Evolutionary conservation across 2,797 vertebrate genomes (phyloP), one percentile per base, ranked within the genome.

Genomic region (Falco novaeseelandiae): DNA sequence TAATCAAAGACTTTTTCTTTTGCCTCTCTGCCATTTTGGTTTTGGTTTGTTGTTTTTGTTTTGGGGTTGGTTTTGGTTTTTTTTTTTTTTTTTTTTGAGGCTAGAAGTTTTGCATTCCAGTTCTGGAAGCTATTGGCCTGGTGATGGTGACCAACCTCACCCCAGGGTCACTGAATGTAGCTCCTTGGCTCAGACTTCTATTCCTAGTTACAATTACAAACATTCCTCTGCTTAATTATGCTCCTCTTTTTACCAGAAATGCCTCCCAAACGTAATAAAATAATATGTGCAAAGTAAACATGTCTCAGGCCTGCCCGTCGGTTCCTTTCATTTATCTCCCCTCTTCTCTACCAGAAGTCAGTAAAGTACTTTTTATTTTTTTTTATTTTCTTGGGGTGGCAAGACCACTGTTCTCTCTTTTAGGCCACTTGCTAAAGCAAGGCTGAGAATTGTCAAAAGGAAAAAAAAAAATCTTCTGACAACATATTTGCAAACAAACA

Each of bases 201-300:
- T 54, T 44, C 63, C 32, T 73, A 19, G 34, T 88, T 82, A 65
- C 76, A 89, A 83, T 65, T 86, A 59, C 54, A 65, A 59, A 78
- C 81, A 82, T 91, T 89, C 46, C 17, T 86, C 30, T 0, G 2
- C n/a, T 85, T 89, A 93, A 91, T 91, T 95, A 74, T n/a, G 42
- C 46, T 78, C 55, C 48, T 73, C 21, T 73, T 90, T 67, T 58
- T 73, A 78, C 49, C 66, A 91, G 84, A 95, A 91, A 74, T 86
- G 55, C 80, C 51, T 85, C 71, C 80, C 65, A 77, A 91, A 82
- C 44, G 69, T 44, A 93, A 93, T n/a, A 90, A 87, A 87, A 59
- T 62, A 84, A 42, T 63, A 58, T 17, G 32, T 55, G 57, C 84
- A 93, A 86, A 82, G 52, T 51, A 86, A 89, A 86, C 32, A 65